Conservation (phyloP, 2,113 vertebrate species). For the Eulacestoma nigropectus region DNA sequence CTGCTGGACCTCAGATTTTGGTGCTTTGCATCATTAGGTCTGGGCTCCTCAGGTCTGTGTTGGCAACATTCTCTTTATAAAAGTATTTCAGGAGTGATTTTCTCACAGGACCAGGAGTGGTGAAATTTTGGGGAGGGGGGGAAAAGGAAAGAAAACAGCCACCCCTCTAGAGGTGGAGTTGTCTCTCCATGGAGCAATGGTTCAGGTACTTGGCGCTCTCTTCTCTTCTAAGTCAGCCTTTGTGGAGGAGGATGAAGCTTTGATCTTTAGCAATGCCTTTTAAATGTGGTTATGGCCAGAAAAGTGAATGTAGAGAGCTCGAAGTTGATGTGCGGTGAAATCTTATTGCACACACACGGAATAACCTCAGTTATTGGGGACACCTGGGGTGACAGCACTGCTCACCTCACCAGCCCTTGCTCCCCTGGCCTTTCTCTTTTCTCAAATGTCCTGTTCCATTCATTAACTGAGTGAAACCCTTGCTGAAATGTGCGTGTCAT, state of each 20-base stretch:
- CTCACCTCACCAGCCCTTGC: neutral
- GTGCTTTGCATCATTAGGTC: neutral
- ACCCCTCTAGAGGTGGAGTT: neutral
- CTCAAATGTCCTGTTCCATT: neutral
- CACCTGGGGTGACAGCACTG: neutral
- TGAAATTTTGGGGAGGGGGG: neutral
- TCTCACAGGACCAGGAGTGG: neutral
- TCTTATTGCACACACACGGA: neutral
- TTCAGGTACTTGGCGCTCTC: conserved; percentile 14
- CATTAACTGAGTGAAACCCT: neutral
- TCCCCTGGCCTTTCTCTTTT: neutral
- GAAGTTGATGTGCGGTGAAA: neutral
- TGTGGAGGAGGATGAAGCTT: conserved; percentile 68
- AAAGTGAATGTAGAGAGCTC: conserved; percentile 44
- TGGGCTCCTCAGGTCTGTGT: neutral
- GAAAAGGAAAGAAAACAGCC: neutral
- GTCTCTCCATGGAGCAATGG: neutral
- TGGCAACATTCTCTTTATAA: neutral
- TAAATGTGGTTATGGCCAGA: conserved; percentile 71
- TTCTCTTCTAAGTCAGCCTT: conserved; percentile 21
- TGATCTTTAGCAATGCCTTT: conserved; percentile 65
- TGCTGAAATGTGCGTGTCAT: neutral
- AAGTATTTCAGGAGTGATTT: neutral
- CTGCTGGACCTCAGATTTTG: neutral
- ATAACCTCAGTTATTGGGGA: neutral